Evolutionary conservation across 1,140 invertebrate species (phyloP).

Genomic region (Drosophila sulfurigaster): DNA sequence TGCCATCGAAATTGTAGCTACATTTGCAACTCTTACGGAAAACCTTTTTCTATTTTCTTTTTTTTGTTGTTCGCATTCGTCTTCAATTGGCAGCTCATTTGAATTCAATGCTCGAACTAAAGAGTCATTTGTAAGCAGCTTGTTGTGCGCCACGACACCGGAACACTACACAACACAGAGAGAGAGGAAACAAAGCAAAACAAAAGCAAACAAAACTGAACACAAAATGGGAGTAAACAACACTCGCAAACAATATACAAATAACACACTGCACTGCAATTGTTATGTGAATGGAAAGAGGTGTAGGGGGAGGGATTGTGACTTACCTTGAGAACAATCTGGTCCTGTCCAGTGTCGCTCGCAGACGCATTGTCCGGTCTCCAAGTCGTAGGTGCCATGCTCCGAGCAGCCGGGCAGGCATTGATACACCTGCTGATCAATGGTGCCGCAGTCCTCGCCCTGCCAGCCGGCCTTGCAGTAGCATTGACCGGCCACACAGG

Average conservation of each 20-base stretch:
- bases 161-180: slow-evolving; percentile 29
- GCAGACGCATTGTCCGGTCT: slow-evolving; percentile 94
- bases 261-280: slow-evolving; percentile 27
- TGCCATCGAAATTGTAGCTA: background rate
- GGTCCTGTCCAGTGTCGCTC: slow-evolving; percentile 95
- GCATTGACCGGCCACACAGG: slow-evolving; percentile 96
- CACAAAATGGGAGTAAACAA: slow-evolving; percentile 27
- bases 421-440: slow-evolving; percentile 94
- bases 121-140: slow-evolving; percentile 54
- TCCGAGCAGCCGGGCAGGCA: slow-evolving; percentile 96
- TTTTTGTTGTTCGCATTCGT: background rate
- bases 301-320: background rate
- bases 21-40: slow-evolving; percentile 1
- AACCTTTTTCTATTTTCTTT: too few species aligned
- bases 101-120: slow-evolving; percentile 51
- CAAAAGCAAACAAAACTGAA: background rate
- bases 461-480: slow-evolving; percentile 98
- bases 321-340: slow-evolving; percentile 94
- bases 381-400: slow-evolving; percentile 95
- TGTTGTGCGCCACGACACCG: slow-evolving; percentile 50
- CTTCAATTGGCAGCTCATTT: slow-evolving; percentile 39
- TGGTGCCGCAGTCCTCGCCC: slow-evolving; percentile 93
- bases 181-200: slow-evolving; percentile 2
- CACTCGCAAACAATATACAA: slow-evolving; percentile 56
- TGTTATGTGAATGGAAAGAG: background rate